A percentile compares a stretch with the other conserved stretches of the same genome.
phyloP scores from a whole-genome alignment of 2,888 invertebrate genomes.

The Ernsta delagoae region DNA sequence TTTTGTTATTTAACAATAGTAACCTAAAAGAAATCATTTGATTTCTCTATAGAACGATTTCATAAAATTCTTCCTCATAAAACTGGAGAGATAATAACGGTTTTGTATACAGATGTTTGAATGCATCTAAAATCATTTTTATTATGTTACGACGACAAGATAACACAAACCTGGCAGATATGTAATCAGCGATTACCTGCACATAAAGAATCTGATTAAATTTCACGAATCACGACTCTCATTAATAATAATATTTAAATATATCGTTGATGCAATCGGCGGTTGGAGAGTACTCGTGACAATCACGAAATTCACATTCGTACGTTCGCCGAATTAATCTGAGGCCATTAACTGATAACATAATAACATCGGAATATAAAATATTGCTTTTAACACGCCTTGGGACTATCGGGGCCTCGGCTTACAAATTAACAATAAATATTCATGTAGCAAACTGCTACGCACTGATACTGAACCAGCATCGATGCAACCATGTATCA shows the following conservation, averaged over 20 bases:
- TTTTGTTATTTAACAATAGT: background rate
- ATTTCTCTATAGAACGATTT: no score
- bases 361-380: constrained; percentile 70
- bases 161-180: no score
- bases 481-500: constrained; percentile 20
- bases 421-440: constrained; percentile 81
- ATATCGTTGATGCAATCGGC: constrained; percentile 9
- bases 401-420: constrained; percentile 69
- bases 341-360: constrained; percentile 65
- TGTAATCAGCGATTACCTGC: constrained; percentile 18
- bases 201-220: constrained; percentile 28
- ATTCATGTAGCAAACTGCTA: constrained; percentile 62
- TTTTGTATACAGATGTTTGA: no score
- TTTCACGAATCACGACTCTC: constrained; percentile 53
- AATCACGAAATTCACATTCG: constrained; percentile 57
- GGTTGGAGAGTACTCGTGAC: constrained; percentile 39
- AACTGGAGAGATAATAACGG: no score
- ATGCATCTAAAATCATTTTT: no score
- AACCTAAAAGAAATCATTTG: no score
- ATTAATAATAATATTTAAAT: constrained; percentile 51
- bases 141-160: no score
- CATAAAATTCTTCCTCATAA: no score
- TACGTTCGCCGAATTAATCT: constrained; percentile 55
- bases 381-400: constrained; percentile 67
- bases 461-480: constrained; percentile 19